Conservation (phyloP, 2,888 invertebrate species). For the Tinea trinotella region DNA sequence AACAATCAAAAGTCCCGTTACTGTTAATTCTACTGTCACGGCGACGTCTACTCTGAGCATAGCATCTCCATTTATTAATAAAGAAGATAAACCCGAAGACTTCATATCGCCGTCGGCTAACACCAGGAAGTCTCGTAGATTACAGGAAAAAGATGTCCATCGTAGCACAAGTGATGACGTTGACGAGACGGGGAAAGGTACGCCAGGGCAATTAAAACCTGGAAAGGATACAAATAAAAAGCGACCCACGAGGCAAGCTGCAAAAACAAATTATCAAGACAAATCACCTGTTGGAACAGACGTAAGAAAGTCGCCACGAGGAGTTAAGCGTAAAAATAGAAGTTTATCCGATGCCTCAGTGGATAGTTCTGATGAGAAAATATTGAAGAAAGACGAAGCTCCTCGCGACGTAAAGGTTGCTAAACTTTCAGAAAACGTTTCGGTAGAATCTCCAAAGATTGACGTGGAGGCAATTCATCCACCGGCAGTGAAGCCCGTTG, state of each 20-base stretch:
- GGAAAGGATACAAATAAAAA: slow-evolving; percentile 53
- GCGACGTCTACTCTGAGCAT: slow-evolving; percentile 56
- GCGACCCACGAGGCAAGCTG: slow-evolving; percentile 70
- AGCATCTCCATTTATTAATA: slow-evolving; percentile 27
- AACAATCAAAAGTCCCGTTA: slow-evolving; percentile 82
- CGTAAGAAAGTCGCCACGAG: slow-evolving; percentile 76
- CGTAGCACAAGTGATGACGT: slow-evolving; percentile 88
- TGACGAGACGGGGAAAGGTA: slow-evolving; percentile 88
- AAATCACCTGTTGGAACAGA: slow-evolving; percentile 37
- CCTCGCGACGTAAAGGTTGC: slow-evolving; percentile 40
- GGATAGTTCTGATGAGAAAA: slow-evolving; percentile 75
- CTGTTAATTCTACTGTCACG: slow-evolving; percentile 50
- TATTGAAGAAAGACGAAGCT: slow-evolving; percentile 40
- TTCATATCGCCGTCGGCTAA: slow-evolving; percentile 76
- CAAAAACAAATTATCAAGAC: slow-evolving; percentile 37
- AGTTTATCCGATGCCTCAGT: slow-evolving; percentile 77
- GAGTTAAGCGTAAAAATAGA: slow-evolving; percentile 75
- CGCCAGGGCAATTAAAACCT: slow-evolving; percentile 42
- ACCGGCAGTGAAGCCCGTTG: slow-evolving; percentile 18
- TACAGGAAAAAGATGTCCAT: slow-evolving; percentile 83
- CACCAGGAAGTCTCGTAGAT: slow-evolving; percentile 84
- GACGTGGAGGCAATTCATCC: slow-evolving; percentile 23
- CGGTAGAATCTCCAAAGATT: slow-evolving; percentile 20
- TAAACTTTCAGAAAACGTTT: slow-evolving; percentile 33
- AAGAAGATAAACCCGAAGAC: slow-evolving; percentile 58